phyloP scores from a whole-genome alignment of 2,113 vertebrate species.

The Cynocephalus volans region DNA sequence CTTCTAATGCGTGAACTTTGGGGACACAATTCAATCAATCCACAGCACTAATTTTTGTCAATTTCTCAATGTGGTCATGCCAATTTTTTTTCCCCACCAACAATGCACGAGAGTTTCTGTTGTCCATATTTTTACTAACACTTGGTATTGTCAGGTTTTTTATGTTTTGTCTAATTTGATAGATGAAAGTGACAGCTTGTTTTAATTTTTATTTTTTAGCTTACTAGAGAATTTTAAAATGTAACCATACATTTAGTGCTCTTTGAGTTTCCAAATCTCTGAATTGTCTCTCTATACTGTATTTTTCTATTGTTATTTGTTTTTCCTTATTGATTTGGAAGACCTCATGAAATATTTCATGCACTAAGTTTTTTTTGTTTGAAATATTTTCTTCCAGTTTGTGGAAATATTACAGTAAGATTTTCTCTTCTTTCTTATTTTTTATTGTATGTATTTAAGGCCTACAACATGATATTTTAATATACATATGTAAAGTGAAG shows the following conservation, averaged over 20 bases:
- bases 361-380: not conserved
- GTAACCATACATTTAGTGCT: not conserved
- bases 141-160: not conserved
- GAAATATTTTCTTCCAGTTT: not conserved
- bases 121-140: not conserved
- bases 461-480: not conserved
- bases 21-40: no score
- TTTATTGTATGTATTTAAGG: not conserved
- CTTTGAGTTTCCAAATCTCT: not conserved
- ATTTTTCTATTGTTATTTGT: not conserved
- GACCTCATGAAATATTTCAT: not conserved
- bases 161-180: not conserved
- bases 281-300: not conserved
- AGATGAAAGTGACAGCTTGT: not conserved
- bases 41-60: not conserved
- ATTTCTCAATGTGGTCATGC: not conserved
- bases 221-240: not conserved
- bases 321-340: not conserved
- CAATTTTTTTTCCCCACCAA: not conserved
- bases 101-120: not conserved
- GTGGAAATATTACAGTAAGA: not conserved
- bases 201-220: slow-evolving; percentile 8
- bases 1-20: no score
- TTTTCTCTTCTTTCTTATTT: not conserved
- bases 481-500: not conserved